A percentile compares a stretch with the other conserved stretches of the same genome.
Conservation (phyloP, 2,113 vertebrate genomes). For the Aegithalos caudatus region DNA sequence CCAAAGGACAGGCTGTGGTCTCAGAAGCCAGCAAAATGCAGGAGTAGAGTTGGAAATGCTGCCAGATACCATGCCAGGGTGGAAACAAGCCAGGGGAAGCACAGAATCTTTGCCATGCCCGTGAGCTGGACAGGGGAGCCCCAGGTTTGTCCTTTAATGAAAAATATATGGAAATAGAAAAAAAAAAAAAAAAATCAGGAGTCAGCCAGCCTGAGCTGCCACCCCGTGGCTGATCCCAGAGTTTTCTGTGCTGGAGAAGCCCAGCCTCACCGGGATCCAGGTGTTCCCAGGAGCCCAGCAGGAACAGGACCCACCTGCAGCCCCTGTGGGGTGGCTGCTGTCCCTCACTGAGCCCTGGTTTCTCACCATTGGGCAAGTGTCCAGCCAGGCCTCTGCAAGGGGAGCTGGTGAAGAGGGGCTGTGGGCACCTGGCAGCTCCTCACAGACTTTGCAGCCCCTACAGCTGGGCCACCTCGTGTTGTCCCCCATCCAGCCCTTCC, state of each 20-base stretch:
- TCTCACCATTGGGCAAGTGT: accelerated
- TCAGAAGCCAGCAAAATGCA: neutral
- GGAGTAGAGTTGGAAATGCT: neutral
- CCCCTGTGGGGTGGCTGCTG: neutral
- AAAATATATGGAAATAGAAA: neutral
- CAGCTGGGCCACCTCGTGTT: neutral
- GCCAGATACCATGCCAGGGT: accelerated
- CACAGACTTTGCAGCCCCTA: accelerated
- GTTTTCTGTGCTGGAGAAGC: neutral
- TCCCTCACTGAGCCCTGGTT: neutral
- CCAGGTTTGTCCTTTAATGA: neutral
- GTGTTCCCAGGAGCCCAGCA: neutral
- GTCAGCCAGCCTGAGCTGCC: neutral
- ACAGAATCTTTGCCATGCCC: neutral
- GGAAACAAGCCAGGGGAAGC: neutral
- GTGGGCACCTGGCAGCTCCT: accelerated
- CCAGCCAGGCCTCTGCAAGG: accelerated
- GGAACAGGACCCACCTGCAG: neutral
- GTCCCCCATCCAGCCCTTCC: neutral
- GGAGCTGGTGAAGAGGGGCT: too few species aligned
- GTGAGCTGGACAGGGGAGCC: accelerated
- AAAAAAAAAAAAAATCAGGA: neutral
- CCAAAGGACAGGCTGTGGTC: neutral
- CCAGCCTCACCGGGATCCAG: accelerated
- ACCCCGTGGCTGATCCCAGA: neutral